These are phyloP conservation scores for Dreissena rostriformis DNA, from an alignment of 1,140 invertebrate genomes.

Conservation along the genomic window DNA sequence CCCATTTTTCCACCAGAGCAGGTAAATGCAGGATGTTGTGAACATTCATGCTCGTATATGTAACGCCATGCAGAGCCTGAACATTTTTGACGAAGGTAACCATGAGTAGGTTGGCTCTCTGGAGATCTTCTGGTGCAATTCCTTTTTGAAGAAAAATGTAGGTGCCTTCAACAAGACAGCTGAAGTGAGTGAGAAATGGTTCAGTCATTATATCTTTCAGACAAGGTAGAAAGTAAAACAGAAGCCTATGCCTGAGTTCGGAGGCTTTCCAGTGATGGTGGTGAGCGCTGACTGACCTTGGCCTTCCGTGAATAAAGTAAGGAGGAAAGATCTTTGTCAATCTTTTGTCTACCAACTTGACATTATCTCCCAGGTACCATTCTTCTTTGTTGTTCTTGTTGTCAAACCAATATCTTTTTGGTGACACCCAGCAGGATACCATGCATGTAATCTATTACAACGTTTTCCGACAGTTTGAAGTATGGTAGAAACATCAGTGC, in stretches of 20 bases:
- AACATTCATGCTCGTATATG: constrained; percentile 14
- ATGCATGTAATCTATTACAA: constrained; percentile 57
- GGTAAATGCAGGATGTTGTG: constrained; percentile 23
- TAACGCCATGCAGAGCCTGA: not conserved
- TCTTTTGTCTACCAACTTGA: constrained; percentile 30
- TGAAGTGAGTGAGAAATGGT: constrained; percentile 35
- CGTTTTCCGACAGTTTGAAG: constrained; percentile 2
- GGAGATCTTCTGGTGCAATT: not conserved
- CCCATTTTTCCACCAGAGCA: constrained; percentile 10
- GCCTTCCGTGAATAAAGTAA: constrained; percentile 39
- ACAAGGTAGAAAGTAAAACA: constrained; percentile 51
- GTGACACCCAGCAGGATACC: constrained; percentile 42
- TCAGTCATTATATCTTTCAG: constrained; percentile 1
- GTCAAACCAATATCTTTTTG: constrained; percentile 52
- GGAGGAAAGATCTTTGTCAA: constrained; percentile 35
- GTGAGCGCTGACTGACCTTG: constrained; percentile 9
- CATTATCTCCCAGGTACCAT: constrained; percentile 23
- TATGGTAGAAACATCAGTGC: not conserved
- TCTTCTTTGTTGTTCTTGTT: not conserved
- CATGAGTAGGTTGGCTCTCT: not conserved
- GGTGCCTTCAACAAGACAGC: constrained; percentile 18
- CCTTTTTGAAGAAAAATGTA: constrained; percentile 28
- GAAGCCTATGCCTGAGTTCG: constrained; percentile 33
- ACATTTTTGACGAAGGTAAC: constrained; percentile 4
- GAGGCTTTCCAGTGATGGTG: constrained; percentile 54